phyloP scores from a whole-genome alignment of 2,113 vertebrate genomes.

The Crotalus viridis region DNA sequence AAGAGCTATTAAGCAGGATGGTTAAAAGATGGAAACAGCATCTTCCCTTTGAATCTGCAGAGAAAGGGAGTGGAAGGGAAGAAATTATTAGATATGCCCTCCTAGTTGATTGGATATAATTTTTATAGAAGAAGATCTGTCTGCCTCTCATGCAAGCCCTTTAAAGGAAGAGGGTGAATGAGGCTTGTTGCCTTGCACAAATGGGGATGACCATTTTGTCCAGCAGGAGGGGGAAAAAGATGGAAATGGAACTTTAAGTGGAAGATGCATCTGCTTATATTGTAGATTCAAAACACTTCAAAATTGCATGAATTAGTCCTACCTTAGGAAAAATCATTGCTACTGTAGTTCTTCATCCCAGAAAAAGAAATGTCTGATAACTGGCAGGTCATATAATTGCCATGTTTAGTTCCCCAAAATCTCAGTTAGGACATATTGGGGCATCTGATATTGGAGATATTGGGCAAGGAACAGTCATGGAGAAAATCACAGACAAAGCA shows the following conservation, averaged over 20 bases:
- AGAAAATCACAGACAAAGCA: background rate
- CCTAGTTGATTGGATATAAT: background rate
- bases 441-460: constrained; percentile 9
- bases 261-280: background rate
- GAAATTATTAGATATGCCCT: background rate
- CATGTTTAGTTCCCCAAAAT: background rate
- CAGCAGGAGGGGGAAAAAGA: background rate
- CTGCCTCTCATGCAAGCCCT: background rate
- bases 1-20: background rate
- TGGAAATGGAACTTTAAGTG: no score
- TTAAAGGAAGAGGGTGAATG: background rate
- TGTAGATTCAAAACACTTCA: background rate
- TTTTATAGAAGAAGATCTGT: background rate
- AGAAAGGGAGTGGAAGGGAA: background rate
- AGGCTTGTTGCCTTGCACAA: background rate
- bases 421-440: constrained; percentile 16
- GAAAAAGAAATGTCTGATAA: background rate
- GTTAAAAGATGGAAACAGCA: background rate
- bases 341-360: background rate
- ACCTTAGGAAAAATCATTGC: background rate
- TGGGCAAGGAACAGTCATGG: constrained; percentile 1
- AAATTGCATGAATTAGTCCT: background rate
- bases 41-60: background rate
- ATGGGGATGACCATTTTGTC: background rate
- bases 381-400: background rate